Evolutionary conservation across 2,797 vertebrate genomes (phyloP).

Genomic region (Lerista edwardsae): DNA sequence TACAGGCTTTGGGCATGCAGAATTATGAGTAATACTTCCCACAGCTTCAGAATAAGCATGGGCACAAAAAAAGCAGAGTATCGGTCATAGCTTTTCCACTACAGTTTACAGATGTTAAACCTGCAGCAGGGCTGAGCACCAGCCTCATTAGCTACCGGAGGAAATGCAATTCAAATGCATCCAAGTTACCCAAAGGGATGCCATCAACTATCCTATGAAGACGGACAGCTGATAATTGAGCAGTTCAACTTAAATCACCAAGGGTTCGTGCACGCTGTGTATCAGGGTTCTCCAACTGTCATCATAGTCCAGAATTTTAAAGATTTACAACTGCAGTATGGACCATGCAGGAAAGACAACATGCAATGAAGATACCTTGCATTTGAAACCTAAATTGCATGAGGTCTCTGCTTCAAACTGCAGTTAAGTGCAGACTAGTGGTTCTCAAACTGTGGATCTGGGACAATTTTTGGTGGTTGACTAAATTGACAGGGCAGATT

Average conservation of each 20-base stretch:
- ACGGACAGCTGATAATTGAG: neutral
- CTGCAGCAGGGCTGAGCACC: too few relatives aligned
- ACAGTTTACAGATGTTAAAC: neutral
- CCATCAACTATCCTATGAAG: neutral
- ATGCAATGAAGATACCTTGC: neutral
- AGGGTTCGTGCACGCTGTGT: neutral
- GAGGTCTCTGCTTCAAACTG: neutral
- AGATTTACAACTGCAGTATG: neutral
- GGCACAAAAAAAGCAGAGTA: neutral
- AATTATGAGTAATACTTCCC: conserved; percentile 9
- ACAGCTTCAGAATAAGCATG: neutral
- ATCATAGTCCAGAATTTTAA: neutral
- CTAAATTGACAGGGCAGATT: too few relatives aligned
- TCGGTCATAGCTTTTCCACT: neutral
- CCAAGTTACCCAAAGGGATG: neutral
- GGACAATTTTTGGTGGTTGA: too few relatives aligned
- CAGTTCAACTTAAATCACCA: neutral
- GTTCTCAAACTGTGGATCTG: too few relatives aligned
- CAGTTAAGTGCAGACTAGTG: too few relatives aligned
- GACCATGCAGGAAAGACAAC: neutral
- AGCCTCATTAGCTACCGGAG: neutral
- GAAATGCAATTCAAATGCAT: neutral
- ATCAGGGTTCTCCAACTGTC: neutral
- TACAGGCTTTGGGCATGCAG: neutral
- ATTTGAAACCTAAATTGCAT: neutral